Percentiles rank a stretch among this genome's conserved stretches.
Conservation (phyloP, 2,888 invertebrate genomes). For the Alloplasta piceator region DNA sequence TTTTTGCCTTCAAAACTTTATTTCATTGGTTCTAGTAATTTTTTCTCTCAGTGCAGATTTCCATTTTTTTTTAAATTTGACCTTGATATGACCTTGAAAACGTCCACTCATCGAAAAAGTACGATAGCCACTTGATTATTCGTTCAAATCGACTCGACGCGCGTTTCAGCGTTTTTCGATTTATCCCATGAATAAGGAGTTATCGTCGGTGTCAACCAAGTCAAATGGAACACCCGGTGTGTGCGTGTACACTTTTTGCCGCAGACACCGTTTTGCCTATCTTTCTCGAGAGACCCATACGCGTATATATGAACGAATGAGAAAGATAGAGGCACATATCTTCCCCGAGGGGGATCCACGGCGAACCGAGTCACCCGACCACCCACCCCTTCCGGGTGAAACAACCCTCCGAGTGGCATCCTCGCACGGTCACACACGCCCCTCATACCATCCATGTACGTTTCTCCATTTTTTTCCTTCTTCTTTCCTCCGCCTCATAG, state of each 20-base stretch:
- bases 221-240: too few species aligned
- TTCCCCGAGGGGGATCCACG: constrained; percentile 51
- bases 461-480: constrained; percentile 24
- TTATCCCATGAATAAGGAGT: too few species aligned
- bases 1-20: too few species aligned
- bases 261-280: constrained; percentile 73
- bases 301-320: constrained; percentile 54
- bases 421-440: constrained; percentile 64
- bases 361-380: constrained; percentile 54
- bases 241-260: constrained; percentile 76
- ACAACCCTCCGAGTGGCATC: constrained; percentile 55
- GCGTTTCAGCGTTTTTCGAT: too few species aligned
- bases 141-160: too few species aligned
- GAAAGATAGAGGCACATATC: constrained; percentile 61
- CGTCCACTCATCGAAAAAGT: too few species aligned
- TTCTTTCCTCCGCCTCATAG: constrained; percentile 22
- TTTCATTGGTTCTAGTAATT: too few species aligned
- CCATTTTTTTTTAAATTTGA: too few species aligned
- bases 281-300: constrained; percentile 53
- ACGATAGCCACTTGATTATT: too few species aligned
- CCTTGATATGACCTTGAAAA: too few species aligned
- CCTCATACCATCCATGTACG: constrained; percentile 49
- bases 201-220: too few species aligned
- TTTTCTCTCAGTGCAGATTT: too few species aligned
- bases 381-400: constrained; percentile 56